These are phyloP conservation scores for Mormyrus hasselquistii DNA, from an alignment of 2,797 vertebrate species.

Conservation along the genomic window DNA sequence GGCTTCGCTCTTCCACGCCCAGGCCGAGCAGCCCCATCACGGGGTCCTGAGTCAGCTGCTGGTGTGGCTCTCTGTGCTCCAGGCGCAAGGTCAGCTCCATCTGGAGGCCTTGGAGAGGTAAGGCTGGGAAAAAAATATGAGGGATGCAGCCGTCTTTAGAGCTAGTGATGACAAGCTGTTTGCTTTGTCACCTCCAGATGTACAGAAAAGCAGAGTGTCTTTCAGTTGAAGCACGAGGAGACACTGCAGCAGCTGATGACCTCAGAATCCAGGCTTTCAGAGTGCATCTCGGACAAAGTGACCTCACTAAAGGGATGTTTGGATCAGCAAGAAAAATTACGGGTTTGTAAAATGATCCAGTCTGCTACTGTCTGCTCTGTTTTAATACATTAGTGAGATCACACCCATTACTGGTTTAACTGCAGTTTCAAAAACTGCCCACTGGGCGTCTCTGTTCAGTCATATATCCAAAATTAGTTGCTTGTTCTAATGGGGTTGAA, in stretches of 20 bases:
- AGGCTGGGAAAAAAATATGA: background rate
- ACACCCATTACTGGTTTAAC: background rate
- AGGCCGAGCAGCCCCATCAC: slow-evolving; percentile 55
- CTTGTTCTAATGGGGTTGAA: background rate
- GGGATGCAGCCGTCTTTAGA: background rate
- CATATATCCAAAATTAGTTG: background rate
- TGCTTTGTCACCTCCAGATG: slow-evolving; percentile 58
- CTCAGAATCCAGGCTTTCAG: slow-evolving; percentile 52
- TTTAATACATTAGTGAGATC: background rate
- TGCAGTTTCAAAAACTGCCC: background rate
- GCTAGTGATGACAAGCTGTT: background rate
- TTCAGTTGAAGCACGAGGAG: slow-evolving; percentile 55
- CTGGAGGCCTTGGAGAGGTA: slow-evolving; percentile 57
- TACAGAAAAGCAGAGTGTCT: slow-evolving; percentile 59
- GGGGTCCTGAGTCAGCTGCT: slow-evolving; percentile 58
- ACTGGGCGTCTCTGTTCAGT: slow-evolving; percentile 9
- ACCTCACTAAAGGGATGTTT: slow-evolving; percentile 69
- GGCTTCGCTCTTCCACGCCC: slow-evolving; percentile 47
- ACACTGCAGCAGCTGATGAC: slow-evolving; percentile 53
- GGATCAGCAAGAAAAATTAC: slow-evolving; percentile 61
- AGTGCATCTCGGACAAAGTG: slow-evolving; percentile 53
- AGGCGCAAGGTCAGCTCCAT: slow-evolving; percentile 52
- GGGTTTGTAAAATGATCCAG: slow-evolving; percentile 48
- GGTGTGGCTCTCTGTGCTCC: slow-evolving; percentile 58
- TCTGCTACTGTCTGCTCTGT: background rate